Percentiles rank a stretch among this genome's conserved stretches.
Conservation (phyloP, 2,113 vertebrate genomes). For the Lepus europaeus region DNA sequence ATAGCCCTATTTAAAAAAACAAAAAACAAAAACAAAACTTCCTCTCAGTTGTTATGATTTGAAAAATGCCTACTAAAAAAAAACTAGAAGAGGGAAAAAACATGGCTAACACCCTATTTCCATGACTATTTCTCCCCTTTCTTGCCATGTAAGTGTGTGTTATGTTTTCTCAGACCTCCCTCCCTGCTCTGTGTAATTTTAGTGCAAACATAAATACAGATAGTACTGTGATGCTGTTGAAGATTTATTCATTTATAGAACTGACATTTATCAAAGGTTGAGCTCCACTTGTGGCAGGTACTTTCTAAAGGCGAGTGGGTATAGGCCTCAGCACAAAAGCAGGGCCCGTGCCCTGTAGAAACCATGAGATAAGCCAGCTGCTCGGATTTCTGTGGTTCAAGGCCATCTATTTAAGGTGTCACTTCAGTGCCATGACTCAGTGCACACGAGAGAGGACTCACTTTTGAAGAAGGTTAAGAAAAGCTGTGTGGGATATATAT, state of each 20-base stretch:
- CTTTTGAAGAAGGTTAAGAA: not conserved
- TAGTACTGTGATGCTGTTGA: slow-evolving; percentile 6
- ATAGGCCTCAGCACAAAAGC: not conserved
- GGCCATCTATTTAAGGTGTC: not conserved
- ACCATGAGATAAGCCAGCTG: not conserved
- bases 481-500: no score
- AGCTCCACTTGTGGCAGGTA: not conserved
- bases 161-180: not conserved
- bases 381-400: not conserved
- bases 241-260: not conserved
- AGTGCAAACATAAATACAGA: not conserved
- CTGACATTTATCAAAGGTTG: not conserved
- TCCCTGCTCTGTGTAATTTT: not conserved
- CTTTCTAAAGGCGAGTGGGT: not conserved
- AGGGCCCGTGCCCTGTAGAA: not conserved
- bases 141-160: not conserved
- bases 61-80: slow-evolving; percentile 25
- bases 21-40: no score
- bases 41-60: not conserved
- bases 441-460: not conserved
- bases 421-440: not conserved
- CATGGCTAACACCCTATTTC: not conserved
- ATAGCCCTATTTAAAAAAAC: no score
- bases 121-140: not conserved
- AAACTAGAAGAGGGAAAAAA: not conserved